phyloP scores from a whole-genome alignment of 2,797 vertebrate genomes.

The Apogon hyalosoma region DNA sequence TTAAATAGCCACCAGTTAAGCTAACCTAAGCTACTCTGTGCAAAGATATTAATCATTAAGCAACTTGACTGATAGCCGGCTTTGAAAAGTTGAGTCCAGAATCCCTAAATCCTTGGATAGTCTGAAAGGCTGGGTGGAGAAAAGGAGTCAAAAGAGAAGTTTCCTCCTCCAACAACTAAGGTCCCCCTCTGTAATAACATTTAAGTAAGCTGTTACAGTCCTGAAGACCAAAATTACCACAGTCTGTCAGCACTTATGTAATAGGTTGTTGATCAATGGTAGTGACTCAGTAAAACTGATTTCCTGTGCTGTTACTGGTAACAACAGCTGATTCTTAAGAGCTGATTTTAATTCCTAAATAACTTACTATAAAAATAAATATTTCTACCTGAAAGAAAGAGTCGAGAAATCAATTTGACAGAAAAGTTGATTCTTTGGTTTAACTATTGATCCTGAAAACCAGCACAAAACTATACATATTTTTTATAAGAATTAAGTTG shows the following conservation, averaged over 20 bases:
- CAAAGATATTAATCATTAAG: conserved; percentile 26
- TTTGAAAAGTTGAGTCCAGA: background rate
- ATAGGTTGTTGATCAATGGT: conserved; percentile 26
- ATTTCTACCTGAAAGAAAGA: no score
- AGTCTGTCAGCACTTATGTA: background rate
- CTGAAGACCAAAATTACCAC: background rate
- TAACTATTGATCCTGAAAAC: no score
- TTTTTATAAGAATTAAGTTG: background rate
- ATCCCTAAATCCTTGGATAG: conserved; percentile 1
- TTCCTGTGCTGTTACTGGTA: background rate
- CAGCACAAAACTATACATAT: no score
- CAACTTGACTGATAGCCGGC: conserved; percentile 8
- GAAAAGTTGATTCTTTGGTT: no score
- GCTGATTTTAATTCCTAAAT: background rate
- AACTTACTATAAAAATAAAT: no score
- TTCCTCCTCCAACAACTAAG: background rate
- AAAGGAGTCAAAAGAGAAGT: background rate
- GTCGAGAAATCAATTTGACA: no score
- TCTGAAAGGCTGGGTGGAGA: conserved; percentile 22
- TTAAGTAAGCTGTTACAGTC: conserved; percentile 2
- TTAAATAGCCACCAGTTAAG: background rate
- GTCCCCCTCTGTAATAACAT: background rate
- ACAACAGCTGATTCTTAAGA: background rate
- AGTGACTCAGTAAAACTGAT: conserved; percentile 19
- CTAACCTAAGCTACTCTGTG: conserved; percentile 6